Evolutionary conservation across 2,113 vertebrate species (phyloP), one percentile per base, ranked within the genome.

Genomic region (Arenaria interpres): DNA sequence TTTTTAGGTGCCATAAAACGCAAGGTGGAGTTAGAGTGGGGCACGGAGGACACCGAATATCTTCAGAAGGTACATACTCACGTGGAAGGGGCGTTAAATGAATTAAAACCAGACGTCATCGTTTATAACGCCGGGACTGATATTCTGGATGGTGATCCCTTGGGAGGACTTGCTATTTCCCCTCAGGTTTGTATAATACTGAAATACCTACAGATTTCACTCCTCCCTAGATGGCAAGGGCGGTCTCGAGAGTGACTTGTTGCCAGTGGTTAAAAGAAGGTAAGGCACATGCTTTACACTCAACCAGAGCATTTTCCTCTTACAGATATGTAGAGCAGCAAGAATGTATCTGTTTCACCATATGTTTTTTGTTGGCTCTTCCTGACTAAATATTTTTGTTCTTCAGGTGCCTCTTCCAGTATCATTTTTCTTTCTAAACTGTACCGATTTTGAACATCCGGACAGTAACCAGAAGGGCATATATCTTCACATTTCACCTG

Each of bases 51-150:
- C 32, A 91, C 89, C 0, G 99, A 99, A 69, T 99, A 99, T 93
- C 98, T 99, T 56, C 97, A 98, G 78, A 99, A 99, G 79, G 99
- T 99, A 27, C 98, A 99, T 85, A 97, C 98, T 33, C 99, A 99
- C 6, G 95, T 98, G 48, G 98, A 98, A 62, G 98, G 97, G 33
- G 98, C 99, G 2, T 96, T 99, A 85, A 98, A 98, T 8, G 99
- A 99, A 88, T 91, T 98, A 33, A 95, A 45, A 15, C 98, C 99
- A 0, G 99, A 99, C 46, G 97, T 99, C 50, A 90, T 99, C 7
- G 89, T 99, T 28, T 99, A 99, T 97, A 99, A 99, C 3, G 99
- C 99, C 1, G 99, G 99, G 78, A 99, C 99, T 0, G 99, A 99
- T 91, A 84, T 99, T 83, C 97, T 99, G 67, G 99, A 99, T 13